Base-by-base conservation (phyloP, 2,113 vertebrate species). In the Sinocyclocheilus maitianheensis region DNA sequence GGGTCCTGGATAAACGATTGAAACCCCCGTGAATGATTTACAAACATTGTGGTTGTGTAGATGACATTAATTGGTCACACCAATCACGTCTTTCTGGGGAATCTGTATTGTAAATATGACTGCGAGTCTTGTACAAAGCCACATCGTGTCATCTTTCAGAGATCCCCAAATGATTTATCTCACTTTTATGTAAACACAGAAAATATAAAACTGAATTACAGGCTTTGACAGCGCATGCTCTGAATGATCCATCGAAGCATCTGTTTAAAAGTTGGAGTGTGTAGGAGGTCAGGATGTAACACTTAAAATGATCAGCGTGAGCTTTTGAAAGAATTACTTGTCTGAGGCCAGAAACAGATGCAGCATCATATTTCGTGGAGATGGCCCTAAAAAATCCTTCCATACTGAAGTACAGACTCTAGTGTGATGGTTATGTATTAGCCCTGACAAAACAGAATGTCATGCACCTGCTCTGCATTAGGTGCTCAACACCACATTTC, bases 391-490 rank as follows among this genome's bases (percentile, higher is more conserved):
- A 24, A 81, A 48, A 26, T 40, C 20, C 30, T 40, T 62, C 20
- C 20, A 60, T 13, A 9, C n/a, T 48, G 12, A 76, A 51, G 43
- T 48, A 63, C 14, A 4, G 60, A 18, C n/a, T 81, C 7, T 63
- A 26, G 24, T 82, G 46, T 82, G 46, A n/a, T 34, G 43, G 63
- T 51, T 82, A 34, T 40, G 34, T 40, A 74, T 55, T 74, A 55
- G 10, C 58, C 46, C 72, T 65, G 40, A 48, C 53, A 24, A 77
- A 26, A 67, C 2, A 58, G 4, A 79, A n/a, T 71, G 34, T 78
- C 22, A 51, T 77, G 60, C 75, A 85, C 75, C 84, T 85, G 75
- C 30, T 79, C 76, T 79, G 62, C 63, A 79, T 78, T 85, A 46
- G 63, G 26, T 69, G 26, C 80, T 71, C 26, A n/a, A 14, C 46